Percentiles rank a stretch among this genome's conserved stretches.
Conservation (phyloP, 2,888 invertebrate genomes). For the Morpho deidamia region DNA sequence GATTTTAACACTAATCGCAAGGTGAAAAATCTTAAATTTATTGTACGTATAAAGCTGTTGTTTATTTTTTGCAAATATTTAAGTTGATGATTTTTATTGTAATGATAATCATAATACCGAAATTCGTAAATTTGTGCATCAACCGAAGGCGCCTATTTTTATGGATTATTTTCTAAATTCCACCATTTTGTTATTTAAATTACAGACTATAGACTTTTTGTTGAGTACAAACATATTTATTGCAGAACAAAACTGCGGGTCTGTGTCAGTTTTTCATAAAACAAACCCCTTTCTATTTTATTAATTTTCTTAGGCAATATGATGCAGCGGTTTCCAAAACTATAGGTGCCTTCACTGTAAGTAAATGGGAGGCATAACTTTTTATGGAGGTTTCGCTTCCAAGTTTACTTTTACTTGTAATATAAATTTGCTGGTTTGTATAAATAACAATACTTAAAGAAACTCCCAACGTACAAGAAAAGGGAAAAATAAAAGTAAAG, state of each 20-base stretch:
- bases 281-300: slow-evolving; percentile 38
- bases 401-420: slow-evolving; percentile 30
- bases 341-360: slow-evolving; percentile 56
- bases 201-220: too few relatives aligned
- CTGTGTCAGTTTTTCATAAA: slow-evolving; percentile 3
- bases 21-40: too few relatives aligned
- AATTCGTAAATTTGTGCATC: too few relatives aligned
- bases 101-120: too few relatives aligned
- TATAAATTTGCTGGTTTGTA: slow-evolving; percentile 15
- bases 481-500: background rate
- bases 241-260: background rate
- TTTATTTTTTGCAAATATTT: too few relatives aligned
- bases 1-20: too few relatives aligned
- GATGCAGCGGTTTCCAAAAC: slow-evolving; percentile 65
- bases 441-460: slow-evolving; percentile 2
- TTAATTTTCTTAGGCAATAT: slow-evolving; percentile 68
- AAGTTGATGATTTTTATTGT: too few relatives aligned
- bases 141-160: too few relatives aligned
- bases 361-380: slow-evolving; percentile 62
- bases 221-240: too few relatives aligned
- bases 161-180: too few relatives aligned
- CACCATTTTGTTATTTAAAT: too few relatives aligned
- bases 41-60: too few relatives aligned
- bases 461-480: background rate
- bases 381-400: slow-evolving; percentile 61